Evolutionary conservation across 2,113 vertebrate genomes (phyloP).

Genomic region (Apodemus speciosus): DNA sequence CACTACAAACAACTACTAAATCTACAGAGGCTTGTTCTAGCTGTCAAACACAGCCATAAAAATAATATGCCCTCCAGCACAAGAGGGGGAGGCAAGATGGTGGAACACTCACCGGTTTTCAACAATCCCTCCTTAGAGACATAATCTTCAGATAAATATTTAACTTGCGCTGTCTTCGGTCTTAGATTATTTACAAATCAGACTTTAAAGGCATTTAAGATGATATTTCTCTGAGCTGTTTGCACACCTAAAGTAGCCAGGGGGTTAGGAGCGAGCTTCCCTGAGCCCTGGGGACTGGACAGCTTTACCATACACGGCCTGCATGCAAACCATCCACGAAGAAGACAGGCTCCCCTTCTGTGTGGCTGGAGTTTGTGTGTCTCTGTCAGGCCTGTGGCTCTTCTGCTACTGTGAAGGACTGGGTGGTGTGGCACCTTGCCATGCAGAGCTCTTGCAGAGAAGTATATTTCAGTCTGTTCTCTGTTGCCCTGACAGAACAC

Average conservation of each 20-base stretch:
- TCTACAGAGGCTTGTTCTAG: conserved; percentile 77
- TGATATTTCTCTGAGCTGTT: conserved; percentile 60
- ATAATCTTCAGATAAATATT: conserved; percentile 73
- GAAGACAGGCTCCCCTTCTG: background rate
- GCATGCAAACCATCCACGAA: rapidly evolving
- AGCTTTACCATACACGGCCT: background rate
- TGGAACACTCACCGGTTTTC: conserved; percentile 73
- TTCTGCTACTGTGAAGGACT: background rate
- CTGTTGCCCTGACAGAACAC: background rate
- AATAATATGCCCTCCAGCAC: conserved; percentile 77
- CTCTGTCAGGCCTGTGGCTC: rapidly evolving
- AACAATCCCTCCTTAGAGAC: conserved; percentile 79
- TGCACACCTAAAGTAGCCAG: conserved; percentile 41
- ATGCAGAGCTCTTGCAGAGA: background rate
- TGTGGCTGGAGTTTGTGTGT: rapidly evolving
- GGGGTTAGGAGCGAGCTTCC: background rate
- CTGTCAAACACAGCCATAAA: conserved; percentile 78
- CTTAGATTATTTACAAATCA: conserved; percentile 69
- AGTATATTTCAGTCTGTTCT: background rate
- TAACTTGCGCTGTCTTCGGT: conserved; percentile 64
- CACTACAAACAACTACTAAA: conserved; percentile 80
- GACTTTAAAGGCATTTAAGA: conserved; percentile 67
- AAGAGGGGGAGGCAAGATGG: conserved; percentile 55
- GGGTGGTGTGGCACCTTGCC: background rate
- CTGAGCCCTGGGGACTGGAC: background rate